Conservation (phyloP, 2,888 invertebrate genomes). For the Drepanosiphum platanoidis region DNA sequence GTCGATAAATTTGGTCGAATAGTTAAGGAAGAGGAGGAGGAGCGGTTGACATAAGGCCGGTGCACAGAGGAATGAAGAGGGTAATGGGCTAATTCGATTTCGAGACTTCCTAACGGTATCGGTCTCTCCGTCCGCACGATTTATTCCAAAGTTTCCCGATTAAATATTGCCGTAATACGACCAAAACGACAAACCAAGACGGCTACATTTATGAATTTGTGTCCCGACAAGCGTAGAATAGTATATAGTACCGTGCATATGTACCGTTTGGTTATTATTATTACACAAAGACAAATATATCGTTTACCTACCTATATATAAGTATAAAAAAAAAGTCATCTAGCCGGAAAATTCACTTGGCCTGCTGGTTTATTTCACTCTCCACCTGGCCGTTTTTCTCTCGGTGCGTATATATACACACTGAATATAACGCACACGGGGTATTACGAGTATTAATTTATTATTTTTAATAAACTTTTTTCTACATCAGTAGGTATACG, state of each 20-base stretch:
- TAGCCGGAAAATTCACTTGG: slow-evolving; percentile 5
- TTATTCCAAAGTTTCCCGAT: background rate
- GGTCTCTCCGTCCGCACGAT: background rate
- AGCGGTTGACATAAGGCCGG: background rate
- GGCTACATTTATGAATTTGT: too few species aligned
- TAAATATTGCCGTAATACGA: background rate
- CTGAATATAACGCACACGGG: background rate
- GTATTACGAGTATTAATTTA: background rate
- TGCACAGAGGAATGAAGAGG: background rate
- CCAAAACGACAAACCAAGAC: background rate
- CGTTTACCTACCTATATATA: background rate
- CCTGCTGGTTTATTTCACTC: background rate
- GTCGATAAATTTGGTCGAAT: slow-evolving; percentile 45
- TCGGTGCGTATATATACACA: too few species aligned
- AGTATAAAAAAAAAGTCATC: background rate
- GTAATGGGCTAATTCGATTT: slow-evolving; percentile 30
- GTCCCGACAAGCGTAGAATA: background rate
- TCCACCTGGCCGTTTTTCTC: background rate
- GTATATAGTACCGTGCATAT: background rate
- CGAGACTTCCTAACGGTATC: slow-evolving; percentile 3
- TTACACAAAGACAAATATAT: too few species aligned
- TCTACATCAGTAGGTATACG: background rate
- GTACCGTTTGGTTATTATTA: background rate
- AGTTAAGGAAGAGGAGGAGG: background rate
- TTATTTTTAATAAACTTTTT: slow-evolving; percentile 19